These are phyloP conservation scores for Aporrectodea caliginosa DNA, from an alignment of 1,140 invertebrate genomes.

Conservation along the genomic window DNA sequence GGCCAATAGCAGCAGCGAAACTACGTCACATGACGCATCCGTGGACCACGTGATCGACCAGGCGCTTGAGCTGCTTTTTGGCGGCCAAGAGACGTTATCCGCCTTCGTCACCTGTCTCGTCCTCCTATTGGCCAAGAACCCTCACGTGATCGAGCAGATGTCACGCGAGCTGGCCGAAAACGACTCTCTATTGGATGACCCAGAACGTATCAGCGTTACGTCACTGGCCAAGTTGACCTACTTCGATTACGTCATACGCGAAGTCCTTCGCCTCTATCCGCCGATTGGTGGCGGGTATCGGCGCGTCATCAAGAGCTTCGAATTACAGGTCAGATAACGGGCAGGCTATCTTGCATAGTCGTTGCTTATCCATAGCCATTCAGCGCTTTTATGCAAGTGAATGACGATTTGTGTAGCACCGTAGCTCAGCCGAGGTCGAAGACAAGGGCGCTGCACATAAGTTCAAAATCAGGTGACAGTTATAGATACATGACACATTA, in stretches of 20 bases:
- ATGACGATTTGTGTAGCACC: too few relatives aligned
- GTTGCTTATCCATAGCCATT: too few relatives aligned
- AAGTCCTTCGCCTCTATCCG: neutral
- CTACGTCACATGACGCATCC: neutral
- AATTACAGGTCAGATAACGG: neutral
- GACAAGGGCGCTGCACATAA: too few relatives aligned
- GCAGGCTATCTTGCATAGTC: too few relatives aligned
- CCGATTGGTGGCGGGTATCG: neutral
- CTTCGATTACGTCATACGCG: neutral
- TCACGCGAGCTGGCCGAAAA: neutral
- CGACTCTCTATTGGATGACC: neutral
- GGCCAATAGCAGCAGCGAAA: neutral
- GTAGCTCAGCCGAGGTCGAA: too few relatives aligned
- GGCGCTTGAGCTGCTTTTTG: neutral
- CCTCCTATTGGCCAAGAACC: neutral
- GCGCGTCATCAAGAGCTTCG: neutral
- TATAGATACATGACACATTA: too few relatives aligned
- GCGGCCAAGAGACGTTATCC: neutral
- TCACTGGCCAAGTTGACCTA: neutral
- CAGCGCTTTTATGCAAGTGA: too few relatives aligned
- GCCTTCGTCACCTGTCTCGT: neutral
- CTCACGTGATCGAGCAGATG: neutral
- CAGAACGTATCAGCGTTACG: neutral
- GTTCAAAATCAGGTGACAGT: too few relatives aligned
- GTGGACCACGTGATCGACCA: neutral